Evolutionary conservation across 2,888 invertebrate genomes (phyloP).

Genomic region (Ophion slaviceki): DNA sequence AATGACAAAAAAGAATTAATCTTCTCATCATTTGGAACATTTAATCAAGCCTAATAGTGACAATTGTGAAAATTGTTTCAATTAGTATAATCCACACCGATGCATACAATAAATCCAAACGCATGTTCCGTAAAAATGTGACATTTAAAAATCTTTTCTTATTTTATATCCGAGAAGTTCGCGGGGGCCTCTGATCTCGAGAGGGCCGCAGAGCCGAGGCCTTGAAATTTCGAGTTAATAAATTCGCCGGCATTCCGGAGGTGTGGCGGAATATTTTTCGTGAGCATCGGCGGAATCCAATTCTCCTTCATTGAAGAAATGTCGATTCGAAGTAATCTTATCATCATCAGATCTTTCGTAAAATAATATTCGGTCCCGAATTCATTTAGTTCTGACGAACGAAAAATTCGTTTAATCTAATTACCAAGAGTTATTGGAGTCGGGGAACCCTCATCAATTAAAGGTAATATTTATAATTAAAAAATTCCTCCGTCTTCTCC

Average conservation of each 20-base stretch:
- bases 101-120: no score
- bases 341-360: no score
- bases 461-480: not conserved
- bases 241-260: constrained; percentile 2
- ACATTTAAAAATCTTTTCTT: no score
- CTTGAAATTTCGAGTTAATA: constrained; percentile 1
- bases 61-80: no score
- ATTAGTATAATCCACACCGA: no score
- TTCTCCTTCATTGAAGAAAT: not conserved
- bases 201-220: not conserved
- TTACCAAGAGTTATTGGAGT: not conserved
- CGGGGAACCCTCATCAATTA: not conserved
- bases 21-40: not conserved
- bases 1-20: no score
- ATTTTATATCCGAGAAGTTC: not conserved
- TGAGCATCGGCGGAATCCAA: no score
- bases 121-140: no score
- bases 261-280: not conserved
- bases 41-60: no score
- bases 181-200: not conserved
- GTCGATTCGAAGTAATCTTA: not conserved
- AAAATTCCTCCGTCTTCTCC: not conserved
- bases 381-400: not conserved
- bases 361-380: no score
- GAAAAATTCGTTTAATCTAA: not conserved